phyloP scores from a whole-genome alignment of 2,888 invertebrate species.

The Bhutanitis thaidina region DNA sequence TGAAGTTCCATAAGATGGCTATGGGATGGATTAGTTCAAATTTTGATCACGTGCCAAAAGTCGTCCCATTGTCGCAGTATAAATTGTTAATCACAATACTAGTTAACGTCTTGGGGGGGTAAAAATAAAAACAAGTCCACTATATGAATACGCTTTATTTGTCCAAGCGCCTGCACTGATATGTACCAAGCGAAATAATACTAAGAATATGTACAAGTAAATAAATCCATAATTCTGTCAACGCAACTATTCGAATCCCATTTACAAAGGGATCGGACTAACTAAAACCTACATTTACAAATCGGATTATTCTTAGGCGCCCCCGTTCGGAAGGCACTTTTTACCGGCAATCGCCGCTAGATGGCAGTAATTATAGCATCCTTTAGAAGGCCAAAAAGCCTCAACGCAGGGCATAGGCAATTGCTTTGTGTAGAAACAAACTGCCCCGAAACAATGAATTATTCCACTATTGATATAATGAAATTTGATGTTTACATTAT shows the following conservation, averaged over 20 bases:
- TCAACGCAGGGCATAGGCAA: too few species aligned
- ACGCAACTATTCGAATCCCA: not conserved
- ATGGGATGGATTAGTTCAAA: too few species aligned
- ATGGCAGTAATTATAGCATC: not conserved
- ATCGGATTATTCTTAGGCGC: not conserved
- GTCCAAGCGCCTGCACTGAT: constrained; percentile 6
- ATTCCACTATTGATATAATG: too few species aligned
- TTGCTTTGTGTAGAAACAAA: too few species aligned
- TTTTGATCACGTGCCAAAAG: too few species aligned
- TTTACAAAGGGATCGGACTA: not conserved
- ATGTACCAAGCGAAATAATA: constrained; percentile 7
- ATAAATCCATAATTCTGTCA: constrained; percentile 11
- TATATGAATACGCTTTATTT: constrained; percentile 6
- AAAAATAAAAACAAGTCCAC: not conserved
- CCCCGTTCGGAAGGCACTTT: not conserved
- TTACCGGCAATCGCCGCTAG: not conserved
- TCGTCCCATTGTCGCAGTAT: too few species aligned
- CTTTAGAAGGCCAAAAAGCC: too few species aligned
- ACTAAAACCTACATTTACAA: not conserved
- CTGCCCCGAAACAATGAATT: too few species aligned
- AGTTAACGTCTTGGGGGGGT: too few species aligned
- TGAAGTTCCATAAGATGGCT: too few species aligned
- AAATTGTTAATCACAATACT: too few species aligned
- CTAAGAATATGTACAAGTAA: constrained; percentile 8
- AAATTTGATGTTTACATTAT: too few species aligned